Base-by-base conservation (phyloP, 1,140 invertebrate genomes). In the Lepidurus couesii region DNA sequence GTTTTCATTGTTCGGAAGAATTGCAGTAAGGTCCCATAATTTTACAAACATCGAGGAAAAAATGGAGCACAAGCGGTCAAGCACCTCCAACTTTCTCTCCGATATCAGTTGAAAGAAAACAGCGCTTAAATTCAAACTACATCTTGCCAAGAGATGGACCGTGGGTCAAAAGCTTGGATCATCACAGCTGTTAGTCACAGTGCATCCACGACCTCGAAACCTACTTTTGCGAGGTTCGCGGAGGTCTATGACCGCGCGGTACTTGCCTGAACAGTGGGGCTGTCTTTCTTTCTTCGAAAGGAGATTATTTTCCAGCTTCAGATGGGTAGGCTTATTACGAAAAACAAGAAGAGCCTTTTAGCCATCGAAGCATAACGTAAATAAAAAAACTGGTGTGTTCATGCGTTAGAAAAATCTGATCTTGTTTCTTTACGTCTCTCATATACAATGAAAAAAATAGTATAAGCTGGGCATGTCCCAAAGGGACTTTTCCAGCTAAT, bases 161-260 rank as follows among this genome's bases (percentile, higher is more conserved):
- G 13, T 21, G 53, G 9, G 34, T 34, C 34, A 65, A 65, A 65
- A 65, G 21, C 13, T 65, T 65, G 53, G 21, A n/a, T 65, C 53
- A 65, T 21, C n/a, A 13, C 53, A 65, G 21, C 53, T 65, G 53
- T 65, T 65, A 65, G 53, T 65, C 53, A 16, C 53, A 13, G n/a
- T 65, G 53, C 53, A 65, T 65, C n/a, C 53, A 65, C 53, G 53
- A 65, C 53, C 53, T 21, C 53, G n/a, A 65, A 65, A 65, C 53
- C 53, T 65, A 65, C 53, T 65, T 65, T 65, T 65, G 13, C 13
- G 9, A 65, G 21, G 53, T 10, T 13, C n/a, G 16, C 53, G 16
- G 53, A 21, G 53, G 53, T 65, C 53, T 21, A 9, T 21, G 53
- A 65, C 53, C 53, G 53, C 7, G 13, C 53, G 53, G 21, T 21